These are phyloP conservation scores for Xerus rutilus DNA, from an alignment of 2,797 vertebrate genomes.

Conservation along the genomic window DNA sequence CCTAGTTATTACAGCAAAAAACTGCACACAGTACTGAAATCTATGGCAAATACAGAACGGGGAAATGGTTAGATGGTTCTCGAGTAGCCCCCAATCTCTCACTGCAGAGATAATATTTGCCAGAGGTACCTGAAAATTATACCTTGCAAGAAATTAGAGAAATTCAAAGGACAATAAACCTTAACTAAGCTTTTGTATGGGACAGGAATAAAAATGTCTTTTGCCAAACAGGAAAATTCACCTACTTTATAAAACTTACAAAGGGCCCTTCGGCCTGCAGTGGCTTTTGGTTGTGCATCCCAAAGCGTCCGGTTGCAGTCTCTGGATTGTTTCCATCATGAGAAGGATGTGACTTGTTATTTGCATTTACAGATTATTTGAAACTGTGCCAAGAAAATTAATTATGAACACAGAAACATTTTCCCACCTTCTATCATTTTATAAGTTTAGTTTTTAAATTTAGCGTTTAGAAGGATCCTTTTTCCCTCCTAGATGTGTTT, in stretches of 20 bases:
- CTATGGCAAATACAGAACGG: background rate
- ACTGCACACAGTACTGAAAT: background rate
- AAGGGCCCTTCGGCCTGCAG: background rate
- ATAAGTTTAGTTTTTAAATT: background rate
- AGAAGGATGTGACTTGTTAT: background rate
- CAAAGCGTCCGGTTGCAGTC: background rate
- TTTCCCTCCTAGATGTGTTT: background rate
- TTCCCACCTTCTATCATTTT: background rate
- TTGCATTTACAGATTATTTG: constrained; percentile 10
- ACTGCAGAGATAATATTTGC: background rate
- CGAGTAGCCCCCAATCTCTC: background rate
- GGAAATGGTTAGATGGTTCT: background rate
- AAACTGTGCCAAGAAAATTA: background rate
- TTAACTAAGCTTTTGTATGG: background rate
- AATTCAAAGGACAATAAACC: background rate
- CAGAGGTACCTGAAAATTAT: background rate
- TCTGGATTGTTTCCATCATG: background rate
- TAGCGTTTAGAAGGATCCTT: background rate
- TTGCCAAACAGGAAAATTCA: background rate
- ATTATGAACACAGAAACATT: background rate
- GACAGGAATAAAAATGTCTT: background rate
- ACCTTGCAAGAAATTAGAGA: background rate
- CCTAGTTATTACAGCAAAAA: background rate
- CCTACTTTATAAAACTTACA: background rate
- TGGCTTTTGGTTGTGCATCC: background rate